Evolutionary conservation across 2,797 vertebrate species (phyloP).

Genomic region (Liasis olivaceus): DNA sequence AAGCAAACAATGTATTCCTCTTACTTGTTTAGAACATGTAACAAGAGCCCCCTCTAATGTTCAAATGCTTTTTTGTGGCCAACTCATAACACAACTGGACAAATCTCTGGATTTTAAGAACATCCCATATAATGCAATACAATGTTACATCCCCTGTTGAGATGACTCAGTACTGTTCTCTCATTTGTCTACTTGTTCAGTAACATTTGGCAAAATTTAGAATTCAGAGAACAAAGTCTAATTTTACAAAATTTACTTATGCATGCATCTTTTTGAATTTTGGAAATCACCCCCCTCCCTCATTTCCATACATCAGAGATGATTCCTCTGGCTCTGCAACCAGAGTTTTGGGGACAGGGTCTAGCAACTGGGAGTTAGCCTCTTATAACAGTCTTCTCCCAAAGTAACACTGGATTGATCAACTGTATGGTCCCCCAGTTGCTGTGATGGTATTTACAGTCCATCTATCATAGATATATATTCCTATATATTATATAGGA

Average conservation of each 20-base stretch:
- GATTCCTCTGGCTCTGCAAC: background rate
- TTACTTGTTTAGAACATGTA: slow-evolving; percentile 16
- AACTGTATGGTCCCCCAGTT: background rate
- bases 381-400: background rate
- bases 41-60: slow-evolving; percentile 21
- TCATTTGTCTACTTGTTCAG: background rate
- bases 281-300: background rate
- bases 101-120: background rate
- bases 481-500: background rate
- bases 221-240: background rate
- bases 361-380: background rate
- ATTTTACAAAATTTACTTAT: background rate
- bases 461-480: background rate
- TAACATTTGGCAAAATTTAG: background rate
- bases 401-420: background rate
- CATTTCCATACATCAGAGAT: background rate
- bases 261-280: background rate
- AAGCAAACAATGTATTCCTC: slow-evolving; percentile 29
- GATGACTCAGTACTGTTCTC: background rate
- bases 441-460: background rate
- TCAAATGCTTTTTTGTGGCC: background rate
- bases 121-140: background rate
- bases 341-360: background rate
- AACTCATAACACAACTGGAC: background rate
- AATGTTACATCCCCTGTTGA: background rate